Evolutionary conservation across 2,113 vertebrate genomes (phyloP).

Genomic region (Phaethornis superciliosus): DNA sequence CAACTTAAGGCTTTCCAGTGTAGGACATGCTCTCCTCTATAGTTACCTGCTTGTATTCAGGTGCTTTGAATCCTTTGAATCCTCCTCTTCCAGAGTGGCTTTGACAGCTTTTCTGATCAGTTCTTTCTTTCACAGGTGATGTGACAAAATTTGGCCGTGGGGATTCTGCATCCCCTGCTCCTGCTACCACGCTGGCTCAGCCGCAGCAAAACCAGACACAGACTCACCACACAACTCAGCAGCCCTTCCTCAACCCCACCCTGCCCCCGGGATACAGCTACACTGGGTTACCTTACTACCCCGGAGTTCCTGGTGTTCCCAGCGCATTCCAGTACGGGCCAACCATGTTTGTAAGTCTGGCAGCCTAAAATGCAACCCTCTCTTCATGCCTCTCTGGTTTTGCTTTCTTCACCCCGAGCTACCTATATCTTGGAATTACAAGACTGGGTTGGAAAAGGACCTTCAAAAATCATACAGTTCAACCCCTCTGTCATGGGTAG

Average conservation of each 20-base stretch:
- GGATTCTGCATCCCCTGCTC: conserved; percentile 92
- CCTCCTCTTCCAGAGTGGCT: not conserved
- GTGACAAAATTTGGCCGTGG: conserved; percentile 88
- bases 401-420: not conserved
- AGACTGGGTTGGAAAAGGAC: not conserved
- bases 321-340: conserved; percentile 95
- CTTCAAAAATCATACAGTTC: not conserved
- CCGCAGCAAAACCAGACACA: conserved; percentile 86
- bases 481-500: not conserved
- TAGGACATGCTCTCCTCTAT: not conserved
- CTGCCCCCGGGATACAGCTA: conserved; percentile 96
- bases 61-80: not conserved
- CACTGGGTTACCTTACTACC: conserved; percentile 93
- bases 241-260: conserved; percentile 90
- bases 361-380: not conserved
- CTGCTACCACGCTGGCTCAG: conserved; percentile 86
- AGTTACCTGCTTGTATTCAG: not conserved
- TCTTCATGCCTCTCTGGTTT: not conserved
- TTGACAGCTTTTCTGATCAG: not conserved
- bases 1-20: not conserved
- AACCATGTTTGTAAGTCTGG: conserved; percentile 89
- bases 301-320: conserved; percentile 88
- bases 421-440: not conserved
- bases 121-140: conserved; percentile 80
- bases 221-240: conserved; percentile 88